phyloP scores from a whole-genome alignment of 1,140 invertebrate species.

The Tenebrio molitor region DNA sequence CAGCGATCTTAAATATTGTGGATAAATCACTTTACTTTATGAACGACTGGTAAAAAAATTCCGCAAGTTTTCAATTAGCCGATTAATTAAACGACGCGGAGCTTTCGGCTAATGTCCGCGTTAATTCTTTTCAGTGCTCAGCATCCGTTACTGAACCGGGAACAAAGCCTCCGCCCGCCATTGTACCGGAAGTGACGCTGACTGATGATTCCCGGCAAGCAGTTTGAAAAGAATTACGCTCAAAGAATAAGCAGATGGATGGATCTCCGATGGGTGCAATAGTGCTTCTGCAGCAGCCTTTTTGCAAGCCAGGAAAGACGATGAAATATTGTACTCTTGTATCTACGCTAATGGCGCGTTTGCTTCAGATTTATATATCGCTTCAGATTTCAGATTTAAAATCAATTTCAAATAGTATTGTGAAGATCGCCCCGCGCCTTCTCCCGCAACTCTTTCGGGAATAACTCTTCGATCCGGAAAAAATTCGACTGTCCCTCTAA shows the following conservation, averaged over 20 bases:
- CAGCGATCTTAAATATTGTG: slow-evolving; percentile 47
- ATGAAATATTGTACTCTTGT: slow-evolving; percentile 60
- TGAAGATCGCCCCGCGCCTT: slow-evolving; percentile 26
- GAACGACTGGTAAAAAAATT: slow-evolving; percentile 44
- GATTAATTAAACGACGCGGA: slow-evolving; percentile 54
- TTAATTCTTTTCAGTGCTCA: slow-evolving; percentile 53
- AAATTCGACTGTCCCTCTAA: slow-evolving; percentile 31
- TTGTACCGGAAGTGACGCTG: slow-evolving; percentile 64
- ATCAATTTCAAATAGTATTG: slow-evolving; percentile 46
- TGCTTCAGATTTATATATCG: slow-evolving; percentile 55
- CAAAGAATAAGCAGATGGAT: slow-evolving; percentile 61
- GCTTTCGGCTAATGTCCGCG: slow-evolving; percentile 54
- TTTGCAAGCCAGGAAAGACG: slow-evolving; percentile 55
- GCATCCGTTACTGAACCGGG: slow-evolving; percentile 48
- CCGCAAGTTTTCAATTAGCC: slow-evolving; percentile 56
- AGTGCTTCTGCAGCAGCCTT: slow-evolving; percentile 49
- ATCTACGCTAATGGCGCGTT: slow-evolving; percentile 59
- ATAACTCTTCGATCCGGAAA: not conserved
- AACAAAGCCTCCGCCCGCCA: slow-evolving; percentile 59
- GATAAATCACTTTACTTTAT: slow-evolving; percentile 46
- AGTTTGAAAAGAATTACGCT: slow-evolving; percentile 60
- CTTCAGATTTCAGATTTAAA: slow-evolving; percentile 50
- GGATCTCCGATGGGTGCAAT: slow-evolving; percentile 57
- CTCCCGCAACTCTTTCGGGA: not conserved
- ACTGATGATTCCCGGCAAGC: slow-evolving; percentile 61